A percentile compares a stretch with the other conserved stretches of the same genome.
Evolutionary conservation across 2,888 invertebrate genomes (phyloP).

Genomic region (Perizoma affinitatum): DNA sequence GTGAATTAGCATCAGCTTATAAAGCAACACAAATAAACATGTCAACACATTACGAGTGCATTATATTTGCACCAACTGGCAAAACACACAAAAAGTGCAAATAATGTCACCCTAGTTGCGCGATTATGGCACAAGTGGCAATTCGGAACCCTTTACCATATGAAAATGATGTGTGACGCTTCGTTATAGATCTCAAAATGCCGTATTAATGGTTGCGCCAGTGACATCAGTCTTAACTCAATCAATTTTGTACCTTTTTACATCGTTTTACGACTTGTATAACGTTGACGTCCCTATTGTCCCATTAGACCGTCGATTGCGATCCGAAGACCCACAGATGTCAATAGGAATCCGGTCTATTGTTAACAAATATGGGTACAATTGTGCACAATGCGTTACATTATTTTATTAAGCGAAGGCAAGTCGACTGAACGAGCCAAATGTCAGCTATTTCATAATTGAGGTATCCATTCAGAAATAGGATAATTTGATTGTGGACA

Average conservation of each 20-base stretch:
- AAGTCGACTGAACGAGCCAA: slow-evolving; percentile 66
- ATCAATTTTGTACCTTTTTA: slow-evolving; percentile 17
- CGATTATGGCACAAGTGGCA: slow-evolving; percentile 70
- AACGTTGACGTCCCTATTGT: neutral
- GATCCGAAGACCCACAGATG: slow-evolving; percentile 65
- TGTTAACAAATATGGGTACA: slow-evolving; percentile 81
- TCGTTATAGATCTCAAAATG: slow-evolving; percentile 15
- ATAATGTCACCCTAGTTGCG: slow-evolving; percentile 58
- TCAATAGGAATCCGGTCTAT: slow-evolving; percentile 67
- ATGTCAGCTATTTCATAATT: slow-evolving; percentile 78
- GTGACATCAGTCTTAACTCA: slow-evolving; percentile 5
- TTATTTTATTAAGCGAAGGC: slow-evolving; percentile 73
- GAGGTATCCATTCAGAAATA: slow-evolving; percentile 59
- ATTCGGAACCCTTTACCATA: slow-evolving; percentile 43
- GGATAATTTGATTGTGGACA: slow-evolving; percentile 43
- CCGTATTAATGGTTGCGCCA: neutral
- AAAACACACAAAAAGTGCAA: slow-evolving; percentile 66
- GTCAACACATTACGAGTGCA: slow-evolving; percentile 48
- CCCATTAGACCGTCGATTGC: slow-evolving; percentile 11
- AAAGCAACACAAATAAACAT: slow-evolving; percentile 39
- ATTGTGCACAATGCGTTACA: slow-evolving; percentile 73
- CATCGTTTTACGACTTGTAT: slow-evolving; percentile 6
- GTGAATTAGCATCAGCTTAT: too few relatives aligned
- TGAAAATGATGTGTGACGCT: slow-evolving; percentile 34
- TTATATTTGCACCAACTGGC: slow-evolving; percentile 62